Percentiles rank a stretch among this genome's conserved stretches.
Conservation (phyloP, 2,888 invertebrate species). For the Drosophila glabriapex region DNA sequence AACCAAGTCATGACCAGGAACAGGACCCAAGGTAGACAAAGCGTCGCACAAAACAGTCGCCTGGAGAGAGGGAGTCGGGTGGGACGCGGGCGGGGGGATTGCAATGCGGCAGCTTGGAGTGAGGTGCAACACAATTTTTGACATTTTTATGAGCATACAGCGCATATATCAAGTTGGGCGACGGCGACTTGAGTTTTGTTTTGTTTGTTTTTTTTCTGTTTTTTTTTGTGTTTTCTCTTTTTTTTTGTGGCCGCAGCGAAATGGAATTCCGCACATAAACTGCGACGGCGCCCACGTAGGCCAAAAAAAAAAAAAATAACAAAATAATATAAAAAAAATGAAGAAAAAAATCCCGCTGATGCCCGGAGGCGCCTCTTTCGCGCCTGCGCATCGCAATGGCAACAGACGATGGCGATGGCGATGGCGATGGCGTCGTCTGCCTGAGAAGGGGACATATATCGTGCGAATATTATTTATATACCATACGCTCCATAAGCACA, state of each 20-base stretch:
- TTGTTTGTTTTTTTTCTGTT: conserved; percentile 27
- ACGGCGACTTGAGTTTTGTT: conserved; percentile 56
- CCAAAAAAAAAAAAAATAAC: conserved; percentile 31
- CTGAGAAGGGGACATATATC: conserved; percentile 83
- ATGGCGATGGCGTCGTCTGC: conserved; percentile 61
- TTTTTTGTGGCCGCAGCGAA: conserved; percentile 32
- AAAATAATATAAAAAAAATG: conserved; percentile 3
- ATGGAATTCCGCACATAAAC: conserved; percentile 72
- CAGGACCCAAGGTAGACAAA: conserved; percentile 59
- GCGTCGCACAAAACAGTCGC: conserved; percentile 56
- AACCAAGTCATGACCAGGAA: conserved; percentile 25
- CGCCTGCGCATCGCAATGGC: conserved; percentile 69
- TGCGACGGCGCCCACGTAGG: conserved; percentile 76
- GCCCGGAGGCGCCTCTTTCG: conserved; percentile 83
- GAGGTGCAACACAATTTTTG: conserved; percentile 75
- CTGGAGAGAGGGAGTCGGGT: conserved; percentile 6
- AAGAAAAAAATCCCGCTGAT: conserved; percentile 54
- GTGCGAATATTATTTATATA: conserved; percentile 84
- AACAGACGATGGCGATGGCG: conserved; percentile 14
- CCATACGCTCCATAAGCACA: conserved; percentile 53
- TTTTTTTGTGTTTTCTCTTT: conserved; percentile 14
- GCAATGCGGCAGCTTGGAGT: conserved; percentile 16
- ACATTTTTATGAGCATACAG: conserved; percentile 83
- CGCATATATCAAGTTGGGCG: conserved; percentile 82
- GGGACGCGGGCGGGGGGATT: background rate